Base-by-base conservation (phyloP, 2,113 vertebrate genomes). In the Octodon degus region DNA sequence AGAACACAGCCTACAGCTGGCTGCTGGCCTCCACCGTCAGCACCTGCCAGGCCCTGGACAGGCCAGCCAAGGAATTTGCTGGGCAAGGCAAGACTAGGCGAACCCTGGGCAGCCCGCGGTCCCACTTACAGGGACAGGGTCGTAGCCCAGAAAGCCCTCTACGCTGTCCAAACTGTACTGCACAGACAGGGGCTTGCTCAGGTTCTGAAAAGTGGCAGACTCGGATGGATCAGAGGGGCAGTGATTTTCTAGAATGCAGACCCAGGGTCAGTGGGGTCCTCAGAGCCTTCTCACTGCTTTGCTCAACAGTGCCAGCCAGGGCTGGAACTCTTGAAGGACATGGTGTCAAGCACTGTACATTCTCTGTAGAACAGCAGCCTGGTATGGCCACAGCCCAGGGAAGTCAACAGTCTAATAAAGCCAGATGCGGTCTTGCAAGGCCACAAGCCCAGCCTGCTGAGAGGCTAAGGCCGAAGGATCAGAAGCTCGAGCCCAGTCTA, bases 161-260 rank as follows among this genome's bases (percentile, higher is more conserved):
- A 98, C 97, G 60, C 94, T 96, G 0, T 99, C 98, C 0, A 97
- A 98, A 81, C 98, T 98, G 0, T 98, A 98, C 0, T 30, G 83
- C 80, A 99, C 97, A 72, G 95, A 97, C 53, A 99, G 50, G 5
- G 83, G 47, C 30, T 97, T 50, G 13, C 80, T 86, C 0, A 97
- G 92, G 30, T 97, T 96, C 94, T 9, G 91, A 96, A 98, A 99
- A 37, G 98, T 99, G 93, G 98, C 98, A 7, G 98, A 99, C 47
- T 96, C 86, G 0, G 40, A 76, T 0, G 98, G 97, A 70, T 98
- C 93, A 94, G 98, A 99, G 72, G 6, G 87, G 1, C 3, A 87
- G 30, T 99, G 98, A 47, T 50, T 97, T 89, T 67, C 99, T 99
- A 24, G 40, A 97, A 96, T 94, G 89, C 7, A 74, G 83, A 89